Conservation (phyloP, 2,888 invertebrate species). For the Lomographa bimaculata region DNA sequence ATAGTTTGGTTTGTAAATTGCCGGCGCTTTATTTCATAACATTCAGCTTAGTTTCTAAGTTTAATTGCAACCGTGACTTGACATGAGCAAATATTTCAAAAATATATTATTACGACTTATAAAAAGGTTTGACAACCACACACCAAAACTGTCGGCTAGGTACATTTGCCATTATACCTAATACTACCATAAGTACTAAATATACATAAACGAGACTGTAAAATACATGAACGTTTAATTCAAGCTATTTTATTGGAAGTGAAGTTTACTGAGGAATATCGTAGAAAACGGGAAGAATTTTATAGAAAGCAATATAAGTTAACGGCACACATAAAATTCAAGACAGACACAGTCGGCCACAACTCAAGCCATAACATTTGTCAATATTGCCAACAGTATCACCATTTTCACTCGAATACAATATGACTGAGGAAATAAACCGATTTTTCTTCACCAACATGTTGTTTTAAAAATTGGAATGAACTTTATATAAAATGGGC, state of each 20-base stretch:
- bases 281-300: slow-evolving; percentile 60
- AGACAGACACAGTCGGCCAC: slow-evolving; percentile 43
- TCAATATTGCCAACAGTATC: slow-evolving; percentile 33
- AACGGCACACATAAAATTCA: slow-evolving; percentile 64
- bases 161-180: too few species aligned
- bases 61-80: too few species aligned
- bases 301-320: slow-evolving; percentile 69
- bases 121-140: too few species aligned
- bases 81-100: too few species aligned
- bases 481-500: slow-evolving; percentile 6
- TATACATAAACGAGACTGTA: slow-evolving; percentile 5
- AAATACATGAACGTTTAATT: slow-evolving; percentile 26
- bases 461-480: slow-evolving; percentile 3
- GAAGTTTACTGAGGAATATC: slow-evolving; percentile 45
- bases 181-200: too few species aligned
- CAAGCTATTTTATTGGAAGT: slow-evolving; percentile 42
- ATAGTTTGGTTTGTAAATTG: not conserved
- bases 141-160: too few species aligned
- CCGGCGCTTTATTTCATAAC: too few species aligned
- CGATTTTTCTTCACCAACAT: slow-evolving; percentile 3
- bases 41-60: too few species aligned
- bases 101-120: too few species aligned
- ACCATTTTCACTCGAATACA: slow-evolving; percentile 24
- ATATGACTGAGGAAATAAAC: slow-evolving; percentile 9
- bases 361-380: slow-evolving; percentile 36